Percentiles rank a stretch among this genome's conserved stretches.
Evolutionary conservation across 1,140 invertebrate genomes (phyloP).

Genomic region (Drosophila melanogaster): Release_6_plus_ISO1_MT NC_004354.4:8672001-8672500

Average conservation of each 20-base stretch:
- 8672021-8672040: neutral
- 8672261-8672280: neutral
- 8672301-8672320: conserved; percentile 71
- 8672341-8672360: conserved; percentile 74
- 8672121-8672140: conserved; percentile 80
- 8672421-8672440: neutral
- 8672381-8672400: conserved; percentile 11
- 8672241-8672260: neutral
- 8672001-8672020: conserved; percentile 12
- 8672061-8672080: conserved; percentile 59
- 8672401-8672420: neutral
- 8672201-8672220: conserved; percentile 60
- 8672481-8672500: neutral
- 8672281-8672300: conserved; percentile 67
- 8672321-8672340: conserved; percentile 62
- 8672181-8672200: conserved; percentile 11
- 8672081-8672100: conserved; percentile 79
- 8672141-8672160: conserved; percentile 83
- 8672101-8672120: conserved; percentile 82
- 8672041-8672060: neutral
- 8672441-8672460: neutral
- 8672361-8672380: conserved; percentile 75
- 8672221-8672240: conserved; percentile 69
- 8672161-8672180: conserved; percentile 37
- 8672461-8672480: conserved; percentile 12